Evolutionary conservation across 92 coral and sea anemone genomes (phyloP).

Genomic region (Blastomussa wellsi): DNA sequence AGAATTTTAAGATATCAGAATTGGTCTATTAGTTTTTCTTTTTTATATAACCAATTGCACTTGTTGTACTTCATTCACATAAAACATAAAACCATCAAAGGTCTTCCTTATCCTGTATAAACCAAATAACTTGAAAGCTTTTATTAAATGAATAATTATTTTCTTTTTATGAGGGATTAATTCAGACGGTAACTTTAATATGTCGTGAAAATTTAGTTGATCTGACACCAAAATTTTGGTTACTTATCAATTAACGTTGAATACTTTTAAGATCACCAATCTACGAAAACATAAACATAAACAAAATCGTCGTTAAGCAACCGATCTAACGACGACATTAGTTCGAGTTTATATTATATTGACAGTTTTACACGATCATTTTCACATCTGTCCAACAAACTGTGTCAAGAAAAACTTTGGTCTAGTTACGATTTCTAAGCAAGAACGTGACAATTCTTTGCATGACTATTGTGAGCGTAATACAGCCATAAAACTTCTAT

Average conservation of each 20-base stretch:
- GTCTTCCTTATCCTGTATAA: neutral
- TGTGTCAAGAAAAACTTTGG: neutral
- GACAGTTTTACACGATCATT: neutral
- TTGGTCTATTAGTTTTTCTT: no score
- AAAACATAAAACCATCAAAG: neutral
- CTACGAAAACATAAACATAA: constrained; percentile 11
- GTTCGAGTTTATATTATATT: neutral
- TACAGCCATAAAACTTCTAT: neutral
- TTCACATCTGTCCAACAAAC: neutral
- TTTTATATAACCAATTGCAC: no score
- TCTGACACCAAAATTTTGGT: neutral
- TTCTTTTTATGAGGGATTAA: neutral
- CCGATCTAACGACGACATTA: neutral
- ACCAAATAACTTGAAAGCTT: neutral
- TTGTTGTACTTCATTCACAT: no score
- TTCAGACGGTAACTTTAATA: no score
- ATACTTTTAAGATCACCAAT: neutral
- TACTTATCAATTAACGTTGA: neutral
- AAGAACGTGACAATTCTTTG: neutral
- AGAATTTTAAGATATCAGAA: no score
- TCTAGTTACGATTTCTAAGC: neutral
- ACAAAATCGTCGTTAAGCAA: constrained; percentile 36
- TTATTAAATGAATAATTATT: neutral
- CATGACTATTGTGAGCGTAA: neutral
- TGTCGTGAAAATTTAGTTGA: neutral